A percentile compares a stretch with the other conserved stretches of the same genome.
phyloP scores from a whole-genome alignment of 2,888 invertebrate species.

The Galerucella pusilla region DNA sequence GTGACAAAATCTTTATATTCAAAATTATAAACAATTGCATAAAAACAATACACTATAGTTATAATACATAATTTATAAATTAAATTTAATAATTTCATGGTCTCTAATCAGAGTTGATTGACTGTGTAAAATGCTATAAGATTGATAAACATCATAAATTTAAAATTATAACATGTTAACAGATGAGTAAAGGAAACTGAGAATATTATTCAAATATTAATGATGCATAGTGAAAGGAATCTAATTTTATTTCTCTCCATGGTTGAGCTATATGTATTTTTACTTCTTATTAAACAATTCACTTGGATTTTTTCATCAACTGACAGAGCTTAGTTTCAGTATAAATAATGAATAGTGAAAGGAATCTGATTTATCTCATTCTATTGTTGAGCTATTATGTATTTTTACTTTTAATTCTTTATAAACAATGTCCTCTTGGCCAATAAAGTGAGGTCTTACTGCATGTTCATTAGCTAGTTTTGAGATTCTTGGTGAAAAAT shows the following conservation, averaged over 20 bases:
- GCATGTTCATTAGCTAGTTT: too few relatives aligned
- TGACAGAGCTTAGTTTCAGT: too few relatives aligned
- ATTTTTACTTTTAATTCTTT: too few relatives aligned
- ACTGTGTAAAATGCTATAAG: conserved; percentile 13
- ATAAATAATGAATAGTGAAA: too few relatives aligned
- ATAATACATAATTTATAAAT: not conserved
- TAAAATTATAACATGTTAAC: not conserved
- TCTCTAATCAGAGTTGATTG: conserved; percentile 12
- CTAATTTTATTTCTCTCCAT: conserved; percentile 7
- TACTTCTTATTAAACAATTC: too few relatives aligned
- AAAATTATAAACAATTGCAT: not conserved
- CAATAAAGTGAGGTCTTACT: too few relatives aligned
- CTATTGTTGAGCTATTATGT: too few relatives aligned
- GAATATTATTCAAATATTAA: not conserved
- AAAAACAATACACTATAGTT: not conserved
- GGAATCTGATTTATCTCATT: too few relatives aligned
- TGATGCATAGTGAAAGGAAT: not conserved
- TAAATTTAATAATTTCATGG: conserved; percentile 7
- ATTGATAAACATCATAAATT: conserved; percentile 6
- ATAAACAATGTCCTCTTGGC: too few relatives aligned
- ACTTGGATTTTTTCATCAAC: too few relatives aligned
- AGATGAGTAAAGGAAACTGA: not conserved
- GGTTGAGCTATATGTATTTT: not conserved
- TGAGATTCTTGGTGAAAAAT: too few relatives aligned
- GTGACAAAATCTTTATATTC: not conserved